Conservation (phyloP, 64 coral and sea anemone species). For the Anthopleura sola region DNA sequence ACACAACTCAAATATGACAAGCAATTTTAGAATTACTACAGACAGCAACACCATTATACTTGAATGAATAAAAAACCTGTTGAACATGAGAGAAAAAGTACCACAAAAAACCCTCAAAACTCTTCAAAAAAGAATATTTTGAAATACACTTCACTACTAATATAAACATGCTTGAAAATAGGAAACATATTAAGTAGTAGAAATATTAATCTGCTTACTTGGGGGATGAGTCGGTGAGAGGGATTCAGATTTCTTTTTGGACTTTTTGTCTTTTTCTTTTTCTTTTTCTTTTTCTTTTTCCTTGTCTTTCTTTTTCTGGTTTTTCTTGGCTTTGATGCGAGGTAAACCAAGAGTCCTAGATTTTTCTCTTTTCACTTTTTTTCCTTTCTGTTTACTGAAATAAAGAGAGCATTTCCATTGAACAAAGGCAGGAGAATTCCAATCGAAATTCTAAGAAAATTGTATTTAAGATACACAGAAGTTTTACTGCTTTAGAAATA, state of each 20-base stretch:
- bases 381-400: conserved; percentile 67
- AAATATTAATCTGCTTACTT: conserved; percentile 32
- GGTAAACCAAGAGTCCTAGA: conserved; percentile 49
- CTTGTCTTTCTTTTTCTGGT: conserved; percentile 85
- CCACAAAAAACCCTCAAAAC: neutral
- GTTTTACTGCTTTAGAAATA: neutral
- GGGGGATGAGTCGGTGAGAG: conserved; percentile 37
- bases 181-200: neutral
- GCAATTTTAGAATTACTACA: too few relatives aligned
- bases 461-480: neutral
- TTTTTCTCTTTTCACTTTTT: conserved; percentile 93
- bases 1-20: too few relatives aligned
- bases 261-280: conserved; percentile 79
- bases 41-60: too few relatives aligned
- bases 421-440: neutral
- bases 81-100: neutral
- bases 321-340: conserved; percentile 79
- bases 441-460: neutral
- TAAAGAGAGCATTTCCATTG: neutral
- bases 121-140: neutral
- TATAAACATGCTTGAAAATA: conserved; percentile 2
- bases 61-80: too few relatives aligned
- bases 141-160: neutral
- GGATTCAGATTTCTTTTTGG: conserved; percentile 75
- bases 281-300: conserved; percentile 78